These are phyloP conservation scores for Bungarus multicinctus DNA, from an alignment of 2,113 vertebrate species.

Conservation along the genomic window DNA sequence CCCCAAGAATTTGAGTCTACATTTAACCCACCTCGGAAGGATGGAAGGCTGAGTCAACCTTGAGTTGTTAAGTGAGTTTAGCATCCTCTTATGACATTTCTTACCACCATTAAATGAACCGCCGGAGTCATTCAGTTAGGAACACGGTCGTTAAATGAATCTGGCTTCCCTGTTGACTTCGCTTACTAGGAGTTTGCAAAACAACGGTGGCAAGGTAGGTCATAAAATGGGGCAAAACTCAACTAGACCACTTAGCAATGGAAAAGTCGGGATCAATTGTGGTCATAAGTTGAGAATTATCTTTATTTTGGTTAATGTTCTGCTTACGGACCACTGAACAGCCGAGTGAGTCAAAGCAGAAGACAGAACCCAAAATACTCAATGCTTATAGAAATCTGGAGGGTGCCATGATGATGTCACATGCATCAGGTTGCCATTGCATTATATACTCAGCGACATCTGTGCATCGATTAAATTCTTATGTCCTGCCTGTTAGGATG, in stretches of 20 bases:
- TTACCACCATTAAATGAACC: background rate
- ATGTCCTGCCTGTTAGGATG: background rate
- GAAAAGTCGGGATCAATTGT: background rate
- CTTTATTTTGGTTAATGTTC: background rate
- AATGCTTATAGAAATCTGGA: background rate
- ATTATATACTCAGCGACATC: background rate
- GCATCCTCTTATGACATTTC: background rate
- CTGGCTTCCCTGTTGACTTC: too few species aligned
- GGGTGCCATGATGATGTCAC: background rate
- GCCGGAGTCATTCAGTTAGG: too few species aligned
- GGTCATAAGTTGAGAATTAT: background rate
- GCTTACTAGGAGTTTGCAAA: too few species aligned
- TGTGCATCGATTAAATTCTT: background rate
- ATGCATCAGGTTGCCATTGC: background rate
- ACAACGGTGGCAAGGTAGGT: too few species aligned
- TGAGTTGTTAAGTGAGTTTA: background rate
- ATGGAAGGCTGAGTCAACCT: too few species aligned
- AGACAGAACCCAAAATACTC: background rate
- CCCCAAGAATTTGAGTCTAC: too few species aligned
- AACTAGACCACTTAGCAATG: too few species aligned
- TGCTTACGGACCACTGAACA: background rate
- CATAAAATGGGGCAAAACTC: too few species aligned
- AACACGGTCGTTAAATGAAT: background rate
- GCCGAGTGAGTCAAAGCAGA: background rate
- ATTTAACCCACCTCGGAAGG: too few species aligned